phyloP scores from a whole-genome alignment of 1,140 invertebrate species.

The Aplysia californica region DNA sequence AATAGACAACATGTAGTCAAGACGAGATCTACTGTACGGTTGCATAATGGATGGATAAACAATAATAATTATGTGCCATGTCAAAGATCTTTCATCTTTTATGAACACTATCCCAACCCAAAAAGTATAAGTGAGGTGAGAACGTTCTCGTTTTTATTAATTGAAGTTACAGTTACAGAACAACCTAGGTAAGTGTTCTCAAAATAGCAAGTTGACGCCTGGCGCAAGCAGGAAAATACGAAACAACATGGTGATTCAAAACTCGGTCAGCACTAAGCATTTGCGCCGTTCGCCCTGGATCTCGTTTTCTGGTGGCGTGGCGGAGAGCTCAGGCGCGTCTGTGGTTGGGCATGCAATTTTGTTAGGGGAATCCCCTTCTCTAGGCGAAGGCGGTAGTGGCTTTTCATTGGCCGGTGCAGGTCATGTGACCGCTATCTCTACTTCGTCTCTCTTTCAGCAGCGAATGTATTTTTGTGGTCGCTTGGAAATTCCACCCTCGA shows the following conservation, averaged over 20 bases:
- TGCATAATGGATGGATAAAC: no score
- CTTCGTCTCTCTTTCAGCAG: background rate
- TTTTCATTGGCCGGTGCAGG: background rate
- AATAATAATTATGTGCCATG: no score
- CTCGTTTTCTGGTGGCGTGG: background rate
- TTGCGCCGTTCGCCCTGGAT: background rate
- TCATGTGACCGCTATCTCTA: background rate
- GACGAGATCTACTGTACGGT: no score
- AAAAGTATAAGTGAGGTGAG: no score
- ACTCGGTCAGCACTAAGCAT: background rate
- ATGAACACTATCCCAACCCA: no score
- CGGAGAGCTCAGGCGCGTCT: background rate
- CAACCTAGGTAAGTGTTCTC: background rate
- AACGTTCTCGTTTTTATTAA: no score
- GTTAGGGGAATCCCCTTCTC: slow-evolving; percentile 8
- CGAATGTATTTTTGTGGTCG: background rate
- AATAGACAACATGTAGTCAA: no score
- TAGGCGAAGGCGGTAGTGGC: background rate
- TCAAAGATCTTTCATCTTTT: no score
- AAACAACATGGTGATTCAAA: background rate
- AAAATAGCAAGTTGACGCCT: background rate
- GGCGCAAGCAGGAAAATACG: background rate
- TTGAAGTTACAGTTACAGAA: no score
- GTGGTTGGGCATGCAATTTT: background rate
- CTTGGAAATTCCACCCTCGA: background rate